These are phyloP conservation scores for Drosophila arawakana DNA, from an alignment of 1,140 invertebrate species.

Conservation along the genomic window DNA sequence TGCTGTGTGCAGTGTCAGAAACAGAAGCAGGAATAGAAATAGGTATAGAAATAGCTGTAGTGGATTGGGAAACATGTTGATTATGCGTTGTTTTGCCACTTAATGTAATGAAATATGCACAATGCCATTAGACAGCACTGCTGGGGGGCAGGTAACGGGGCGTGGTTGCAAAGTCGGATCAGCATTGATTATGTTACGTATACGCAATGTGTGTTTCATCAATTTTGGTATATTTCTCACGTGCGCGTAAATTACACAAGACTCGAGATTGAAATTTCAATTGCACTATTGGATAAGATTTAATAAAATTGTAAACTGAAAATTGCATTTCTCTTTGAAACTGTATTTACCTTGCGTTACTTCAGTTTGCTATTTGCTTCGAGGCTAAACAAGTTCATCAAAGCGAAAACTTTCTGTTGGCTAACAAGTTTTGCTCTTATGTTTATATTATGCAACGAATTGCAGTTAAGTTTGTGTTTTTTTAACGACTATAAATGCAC, in stretches of 20 bases:
- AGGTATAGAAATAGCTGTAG: too few species aligned
- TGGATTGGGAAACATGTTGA: constrained; percentile 43
- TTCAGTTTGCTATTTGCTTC: constrained; percentile 8
- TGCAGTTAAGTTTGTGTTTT: not conserved
- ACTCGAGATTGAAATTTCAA: not conserved
- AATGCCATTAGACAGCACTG: constrained; percentile 66
- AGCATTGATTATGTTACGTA: constrained; percentile 48
- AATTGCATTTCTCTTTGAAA: constrained; percentile 1
- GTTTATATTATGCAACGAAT: not conserved
- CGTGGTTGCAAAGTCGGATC: constrained; percentile 11
- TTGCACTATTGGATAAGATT: constrained; percentile 2
- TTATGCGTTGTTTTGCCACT: constrained; percentile 82
- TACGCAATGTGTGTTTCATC: constrained; percentile 27
- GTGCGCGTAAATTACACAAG: constrained; percentile 29
- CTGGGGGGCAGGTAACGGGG: constrained; percentile 12
- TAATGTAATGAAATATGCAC: constrained; percentile 83
- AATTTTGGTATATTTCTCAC: too few species aligned
- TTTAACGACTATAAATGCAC: too few species aligned
- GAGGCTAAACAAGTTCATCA: constrained; percentile 3
- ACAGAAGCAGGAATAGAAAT: constrained; percentile 22
- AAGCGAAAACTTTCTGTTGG: constrained; percentile 22
- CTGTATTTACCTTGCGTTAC: constrained; percentile 15
- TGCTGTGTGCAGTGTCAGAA: constrained; percentile 38
- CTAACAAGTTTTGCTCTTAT: constrained; percentile 1
- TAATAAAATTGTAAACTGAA: constrained; percentile 8